Evolutionary conservation across 2,888 invertebrate species (phyloP), one percentile per base, ranked within the genome.

Genomic region (Ichneumon xanthorius): DNA sequence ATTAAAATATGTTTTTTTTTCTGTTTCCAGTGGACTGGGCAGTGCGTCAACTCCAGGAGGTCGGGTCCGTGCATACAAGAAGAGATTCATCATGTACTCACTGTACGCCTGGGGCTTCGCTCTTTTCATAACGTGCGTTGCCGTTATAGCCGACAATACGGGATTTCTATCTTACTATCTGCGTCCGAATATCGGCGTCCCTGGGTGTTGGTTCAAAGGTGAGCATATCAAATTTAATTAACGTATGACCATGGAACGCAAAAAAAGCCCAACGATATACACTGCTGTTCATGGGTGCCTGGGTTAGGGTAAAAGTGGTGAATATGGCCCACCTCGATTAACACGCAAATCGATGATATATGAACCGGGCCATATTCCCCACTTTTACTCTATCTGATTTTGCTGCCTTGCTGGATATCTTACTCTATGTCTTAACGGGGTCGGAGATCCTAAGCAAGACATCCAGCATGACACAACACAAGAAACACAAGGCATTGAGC

Each of bases 61-160:
- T 5, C 88, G 87, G 9, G 83, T 86, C 2, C 88, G 82, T 53
- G 78, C 78, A 50, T 85, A 90, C 22, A 86, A 75, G 48, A 95
- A 95, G 68, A 95, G 96, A 83, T 96, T 97, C 91, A 79, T 96
- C 2, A 94, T 95, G 90, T 97, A 97, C 92, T 96, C 96, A 0
- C 65, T 96, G 1, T 97, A 97, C 92, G 97, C 97, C 1, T 97
- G 97, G 97, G 96, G 96, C 4, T 89, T 96, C 11, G 95, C 97
- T 0, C 90, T 95, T 3, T 53, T 95, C 0, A 91, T 97, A 58
- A 96, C 96, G 0, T 87, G 94, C 11, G 91, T 95, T 7, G 95
- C 96, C 80, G 95, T 95, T 75, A 90, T 95, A 2, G 92, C 96
- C 78, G 96, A 96, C 88, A 92, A 93, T 65, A 95, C 95, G 45